Evolutionary conservation across 2,113 vertebrate species (phyloP).

Genomic region (Pluvialis apricaria): DNA sequence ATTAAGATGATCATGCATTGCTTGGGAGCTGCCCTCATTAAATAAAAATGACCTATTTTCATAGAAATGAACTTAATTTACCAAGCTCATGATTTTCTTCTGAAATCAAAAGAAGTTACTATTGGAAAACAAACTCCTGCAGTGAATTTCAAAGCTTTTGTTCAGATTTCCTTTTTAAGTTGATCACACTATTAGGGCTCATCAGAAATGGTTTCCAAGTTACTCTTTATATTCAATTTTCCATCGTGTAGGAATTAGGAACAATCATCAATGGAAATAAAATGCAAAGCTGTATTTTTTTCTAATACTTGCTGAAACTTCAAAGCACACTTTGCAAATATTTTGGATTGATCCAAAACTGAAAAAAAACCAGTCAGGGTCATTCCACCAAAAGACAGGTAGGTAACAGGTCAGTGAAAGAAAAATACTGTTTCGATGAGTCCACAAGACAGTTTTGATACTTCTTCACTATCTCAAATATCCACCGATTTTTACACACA

Average conservation of each 20-base stretch:
- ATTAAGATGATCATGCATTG: neutral
- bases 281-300: neutral
- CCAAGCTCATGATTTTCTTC: neutral
- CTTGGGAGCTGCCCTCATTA: neutral
- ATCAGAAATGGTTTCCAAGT: neutral
- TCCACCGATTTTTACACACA: neutral
- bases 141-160: neutral
- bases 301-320: neutral
- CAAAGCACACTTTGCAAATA: neutral
- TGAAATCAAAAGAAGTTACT: neutral
- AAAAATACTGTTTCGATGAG: neutral
- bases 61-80: neutral
- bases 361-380: neutral
- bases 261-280: neutral
- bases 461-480: neutral
- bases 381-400: neutral
- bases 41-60: neutral
- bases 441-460: neutral
- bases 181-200: neutral
- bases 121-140: neutral
- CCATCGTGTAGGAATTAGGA: neutral
- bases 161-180: neutral
- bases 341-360: neutral
- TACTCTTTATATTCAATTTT: neutral
- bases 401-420: neutral